phyloP scores from a whole-genome alignment of 64 coral and sea anemone species.

The Trachythela sp. region DNA sequence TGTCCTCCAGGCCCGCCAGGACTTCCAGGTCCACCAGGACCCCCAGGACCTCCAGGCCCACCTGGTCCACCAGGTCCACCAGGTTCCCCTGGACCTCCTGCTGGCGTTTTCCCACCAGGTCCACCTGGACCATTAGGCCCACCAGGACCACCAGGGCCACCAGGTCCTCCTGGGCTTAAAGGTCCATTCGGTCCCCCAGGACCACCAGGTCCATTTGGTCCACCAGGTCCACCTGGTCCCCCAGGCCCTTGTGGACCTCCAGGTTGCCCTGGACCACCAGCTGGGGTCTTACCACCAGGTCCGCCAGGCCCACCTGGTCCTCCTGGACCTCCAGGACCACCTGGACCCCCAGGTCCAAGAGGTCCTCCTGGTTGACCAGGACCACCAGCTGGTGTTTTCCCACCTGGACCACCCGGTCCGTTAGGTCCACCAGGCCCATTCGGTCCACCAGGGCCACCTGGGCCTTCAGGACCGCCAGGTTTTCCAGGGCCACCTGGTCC shows the following conservation, averaged over 20 bases:
- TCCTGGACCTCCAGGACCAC: no score
- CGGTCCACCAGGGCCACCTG: background rate
- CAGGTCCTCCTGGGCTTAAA: slow-evolving; percentile 24
- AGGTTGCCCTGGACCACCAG: slow-evolving; percentile 25
- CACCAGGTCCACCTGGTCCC: background rate
- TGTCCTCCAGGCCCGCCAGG: no score
- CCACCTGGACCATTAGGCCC: slow-evolving; percentile 31
- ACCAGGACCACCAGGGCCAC: slow-evolving; percentile 39
- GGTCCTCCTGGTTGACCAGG: slow-evolving; percentile 49
- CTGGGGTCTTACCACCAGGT: background rate
- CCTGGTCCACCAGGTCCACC: slow-evolving; percentile 10
- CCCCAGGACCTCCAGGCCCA: background rate
- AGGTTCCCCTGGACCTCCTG: slow-evolving; percentile 13
- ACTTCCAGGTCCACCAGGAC: no score
- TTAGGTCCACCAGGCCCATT: slow-evolving; percentile 22
- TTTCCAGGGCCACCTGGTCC: background rate
- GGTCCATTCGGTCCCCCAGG: background rate
- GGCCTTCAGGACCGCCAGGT: background rate
- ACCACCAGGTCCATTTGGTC: background rate
- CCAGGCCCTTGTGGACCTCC: background rate
- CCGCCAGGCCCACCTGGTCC: no score
- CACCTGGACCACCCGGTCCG: slow-evolving; percentile 27
- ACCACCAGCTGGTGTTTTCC: slow-evolving; percentile 32
- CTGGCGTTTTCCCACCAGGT: background rate
- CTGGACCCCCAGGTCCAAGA: slow-evolving; percentile 18